Conservation (phyloP, 2,888 invertebrate species). For the Eristalis intricaria region DNA sequence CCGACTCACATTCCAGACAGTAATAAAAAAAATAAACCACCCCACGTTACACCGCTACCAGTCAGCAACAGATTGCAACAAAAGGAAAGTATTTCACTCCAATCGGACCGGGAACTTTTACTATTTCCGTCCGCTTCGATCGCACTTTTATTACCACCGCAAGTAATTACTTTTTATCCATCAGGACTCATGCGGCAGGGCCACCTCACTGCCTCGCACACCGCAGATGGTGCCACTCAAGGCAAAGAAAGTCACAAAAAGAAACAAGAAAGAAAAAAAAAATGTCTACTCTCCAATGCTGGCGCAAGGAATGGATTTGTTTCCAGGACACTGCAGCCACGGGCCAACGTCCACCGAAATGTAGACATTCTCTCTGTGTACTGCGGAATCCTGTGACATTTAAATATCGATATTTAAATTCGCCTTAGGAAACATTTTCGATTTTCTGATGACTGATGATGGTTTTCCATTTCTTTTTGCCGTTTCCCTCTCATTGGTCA, state of each 20-base stretch:
- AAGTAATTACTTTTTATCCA: slow-evolving; percentile 54
- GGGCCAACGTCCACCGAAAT: not conserved
- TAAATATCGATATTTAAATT: slow-evolving; percentile 32
- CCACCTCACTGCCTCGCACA: not conserved
- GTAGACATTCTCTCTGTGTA: not conserved
- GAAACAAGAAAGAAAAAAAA: not conserved
- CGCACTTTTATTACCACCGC: slow-evolving; percentile 20
- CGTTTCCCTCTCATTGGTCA: not conserved
- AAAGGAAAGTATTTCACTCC: slow-evolving; percentile 2
- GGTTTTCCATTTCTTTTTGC: not conserved
- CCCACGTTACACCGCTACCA: not conserved
- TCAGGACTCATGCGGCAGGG: slow-evolving; percentile 7
- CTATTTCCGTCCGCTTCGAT: not conserved
- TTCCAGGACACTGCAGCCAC: slow-evolving; percentile 19
- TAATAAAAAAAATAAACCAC: not conserved
- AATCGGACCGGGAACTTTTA: slow-evolving; percentile 45
- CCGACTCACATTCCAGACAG: not conserved
- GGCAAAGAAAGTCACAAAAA: not conserved
- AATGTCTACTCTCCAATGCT: not conserved
- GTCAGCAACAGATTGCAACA: not conserved
- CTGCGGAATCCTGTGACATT: slow-evolving; percentile 21
- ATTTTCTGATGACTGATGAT: not conserved
- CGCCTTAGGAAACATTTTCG: not conserved
- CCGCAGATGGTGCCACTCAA: slow-evolving; percentile 6
- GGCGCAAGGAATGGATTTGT: slow-evolving; percentile 30